Base-by-base conservation (phyloP, 2,888 invertebrate genomes). In the Latheticus oryzae region DNA sequence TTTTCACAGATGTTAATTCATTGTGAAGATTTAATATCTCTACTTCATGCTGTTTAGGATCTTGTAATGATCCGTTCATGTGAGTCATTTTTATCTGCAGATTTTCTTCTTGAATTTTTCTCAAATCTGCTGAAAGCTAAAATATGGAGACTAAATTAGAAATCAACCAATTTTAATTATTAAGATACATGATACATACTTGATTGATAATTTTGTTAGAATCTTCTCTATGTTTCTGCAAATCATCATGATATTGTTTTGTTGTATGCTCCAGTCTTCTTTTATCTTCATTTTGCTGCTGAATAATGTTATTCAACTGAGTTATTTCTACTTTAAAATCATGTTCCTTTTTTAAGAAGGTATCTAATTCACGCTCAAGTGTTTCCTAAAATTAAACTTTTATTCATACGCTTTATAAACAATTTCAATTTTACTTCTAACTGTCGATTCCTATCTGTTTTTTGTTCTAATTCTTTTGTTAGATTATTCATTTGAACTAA, bases 1-100 rank as follows among this genome's bases (percentile, higher is more conserved):
- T 78, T 26, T 82, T 82, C 3, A 84, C 76, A 1, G 80, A 76
- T 33, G 80, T 78, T 43, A 85, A 78, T 48, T 83, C 82, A 64
- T 82, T 80, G 67, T 83, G 82, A 32, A 84, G 79, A 71, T 82
- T 82, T 1, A 81, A 79, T 73, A 81, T 21, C 76, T 80, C 82
- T 75, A 77, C 69, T 69, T 78, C 73, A 53, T 74, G 70, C 7
- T 67, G 68, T 65, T 77, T 75, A 52, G 69, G 75, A 35, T 73
- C 75, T 40, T 78, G 74, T 3, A 69, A 60, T 2, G 74, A 65
- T 9, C 75, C 76, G 48, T 76, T 75, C 66, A 75, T 65, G 72
- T 70, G 72, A n/a, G 69, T 69, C 60, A 71, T 50, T 59, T 71
- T 54, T 7, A 69, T 23, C 28, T 63, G 59, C 7, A 58, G 33